phyloP scores from a whole-genome alignment of 2,113 vertebrate genomes.

The Paedocypris sp. region DNA sequence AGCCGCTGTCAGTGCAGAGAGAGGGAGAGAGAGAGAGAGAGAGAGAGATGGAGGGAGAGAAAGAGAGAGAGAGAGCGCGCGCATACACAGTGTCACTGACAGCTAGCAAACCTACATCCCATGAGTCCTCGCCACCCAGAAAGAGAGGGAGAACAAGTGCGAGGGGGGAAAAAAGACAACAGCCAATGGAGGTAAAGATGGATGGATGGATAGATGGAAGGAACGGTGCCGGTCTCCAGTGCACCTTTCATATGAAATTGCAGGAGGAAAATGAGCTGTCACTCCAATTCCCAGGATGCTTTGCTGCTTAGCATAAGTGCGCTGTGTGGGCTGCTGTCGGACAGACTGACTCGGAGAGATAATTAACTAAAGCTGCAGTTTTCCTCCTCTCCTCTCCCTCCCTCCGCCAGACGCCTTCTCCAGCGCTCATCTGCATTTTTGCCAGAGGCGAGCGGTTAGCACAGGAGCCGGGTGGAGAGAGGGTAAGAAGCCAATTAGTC shows the following conservation, averaged over 20 bases:
- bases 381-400: conserved; percentile 35
- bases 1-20: conserved; percentile 89
- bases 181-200: conserved; percentile 72
- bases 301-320: conserved; percentile 99
- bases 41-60: conserved; percentile 82
- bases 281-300: conserved; percentile 99
- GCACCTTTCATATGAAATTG: conserved; percentile 87
- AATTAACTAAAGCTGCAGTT: conserved; percentile 99
- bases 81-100: conserved; percentile 83
- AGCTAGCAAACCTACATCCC: conserved; percentile 91
- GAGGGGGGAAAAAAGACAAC: conserved; percentile 57
- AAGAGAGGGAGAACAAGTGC: conserved; percentile 8
- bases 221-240: conserved; percentile 64
- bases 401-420: conserved; percentile 69
- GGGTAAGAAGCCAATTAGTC: conserved; percentile 99
- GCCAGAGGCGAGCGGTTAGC: conserved; percentile 99
- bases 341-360: conserved; percentile 78
- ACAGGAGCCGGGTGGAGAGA: conserved; percentile 97
- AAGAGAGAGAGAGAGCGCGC: conserved; percentile 77
- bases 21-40: conserved; percentile 80
- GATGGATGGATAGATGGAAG: neutral
- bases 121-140: conserved; percentile 78
- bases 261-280: conserved; percentile 99
- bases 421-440: conserved; percentile 97
- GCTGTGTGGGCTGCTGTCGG: conserved; percentile 78